Evolutionary conservation across 2,888 invertebrate species (phyloP), one percentile per base, ranked within the genome.

Genomic region (Tetranychus truncatus): DNA sequence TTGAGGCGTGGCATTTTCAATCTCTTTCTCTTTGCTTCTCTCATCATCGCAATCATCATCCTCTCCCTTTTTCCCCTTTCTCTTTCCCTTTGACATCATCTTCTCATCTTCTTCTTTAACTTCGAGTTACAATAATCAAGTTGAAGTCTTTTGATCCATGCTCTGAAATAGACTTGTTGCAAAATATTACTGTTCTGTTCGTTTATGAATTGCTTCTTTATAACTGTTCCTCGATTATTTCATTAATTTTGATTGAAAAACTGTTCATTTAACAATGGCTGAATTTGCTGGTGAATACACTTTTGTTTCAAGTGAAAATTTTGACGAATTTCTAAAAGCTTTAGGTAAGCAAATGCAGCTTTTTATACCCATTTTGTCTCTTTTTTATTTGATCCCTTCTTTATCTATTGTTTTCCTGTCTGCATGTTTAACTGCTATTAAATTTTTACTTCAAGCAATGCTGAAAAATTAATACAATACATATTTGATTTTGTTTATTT

Each of bases 311-410:
- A 55, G 55, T 15, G 73, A 73, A 21, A 73, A 73, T 24, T 73
- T 73, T 20, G 73, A 73, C 20, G 73, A 45, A 45, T 73, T 73
- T 34, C 20, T 73, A 20, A 45, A 65, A 21, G 73, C 21, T 44
- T 46, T 73, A 20, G 73, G 73, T 73, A 55, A 55, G 55, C 9
- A 15, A 15, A 55, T 15, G 9, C 1, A 15, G 9, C 55, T 15
- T 55, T 55, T 55, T 34, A 34, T 34, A 34, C 5, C 34, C 34
- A 34, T 34, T 34, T 24, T 15, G 5, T 55, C 6, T 55, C 55
- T 15, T 55, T 55, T 55, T n/a, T 11, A 11, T 72, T 45, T 9
- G 72, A n/a, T 15, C 34, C n/a, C 11, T 24, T 24, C 9, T n/a
- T 11, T 72, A 24, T 20, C 21, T 72, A n/a, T 5, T 45, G 7